These are phyloP conservation scores for Pseudochirops cupreus DNA, from an alignment of 2,797 vertebrate genomes.

Conservation along the genomic window DNA sequence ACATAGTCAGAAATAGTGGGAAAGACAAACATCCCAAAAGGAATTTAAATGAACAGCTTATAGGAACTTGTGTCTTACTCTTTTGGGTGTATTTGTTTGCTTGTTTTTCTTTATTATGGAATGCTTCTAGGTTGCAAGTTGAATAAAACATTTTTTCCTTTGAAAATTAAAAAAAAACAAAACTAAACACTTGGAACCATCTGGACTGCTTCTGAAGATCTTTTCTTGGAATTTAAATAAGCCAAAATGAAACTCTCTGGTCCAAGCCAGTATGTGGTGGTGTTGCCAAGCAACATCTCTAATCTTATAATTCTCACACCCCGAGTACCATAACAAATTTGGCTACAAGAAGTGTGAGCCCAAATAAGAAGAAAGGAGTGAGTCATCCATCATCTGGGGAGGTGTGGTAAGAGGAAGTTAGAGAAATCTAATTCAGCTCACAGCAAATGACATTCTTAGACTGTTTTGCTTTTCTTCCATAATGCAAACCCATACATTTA, in stretches of 20 bases:
- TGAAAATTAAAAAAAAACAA: not conserved
- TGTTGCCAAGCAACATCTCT: conserved; percentile 67
- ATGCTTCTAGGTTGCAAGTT: not conserved
- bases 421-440: conserved; percentile 26
- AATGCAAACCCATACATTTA: not conserved
- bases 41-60: not conserved
- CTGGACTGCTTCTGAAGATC: conserved; percentile 57
- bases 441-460: conserved; percentile 11
- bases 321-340: conserved; percentile 20
- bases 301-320: conserved; percentile 54
- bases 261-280: not conserved
- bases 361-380: conserved; percentile 49
- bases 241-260: conserved; percentile 36
- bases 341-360: conserved; percentile 17
- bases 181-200: not conserved
- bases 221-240: conserved; percentile 68
- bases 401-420: conserved; percentile 44
- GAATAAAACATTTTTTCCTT: not conserved
- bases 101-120: not conserved
- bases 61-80: not conserved
- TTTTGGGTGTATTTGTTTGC: not conserved
- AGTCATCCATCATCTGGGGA: conserved; percentile 58
- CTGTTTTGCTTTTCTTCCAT: conserved; percentile 37
- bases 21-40: not conserved
- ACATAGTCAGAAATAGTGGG: not conserved